phyloP scores from a whole-genome alignment of 2,888 invertebrate species.

The Melitaea athalia region DNA sequence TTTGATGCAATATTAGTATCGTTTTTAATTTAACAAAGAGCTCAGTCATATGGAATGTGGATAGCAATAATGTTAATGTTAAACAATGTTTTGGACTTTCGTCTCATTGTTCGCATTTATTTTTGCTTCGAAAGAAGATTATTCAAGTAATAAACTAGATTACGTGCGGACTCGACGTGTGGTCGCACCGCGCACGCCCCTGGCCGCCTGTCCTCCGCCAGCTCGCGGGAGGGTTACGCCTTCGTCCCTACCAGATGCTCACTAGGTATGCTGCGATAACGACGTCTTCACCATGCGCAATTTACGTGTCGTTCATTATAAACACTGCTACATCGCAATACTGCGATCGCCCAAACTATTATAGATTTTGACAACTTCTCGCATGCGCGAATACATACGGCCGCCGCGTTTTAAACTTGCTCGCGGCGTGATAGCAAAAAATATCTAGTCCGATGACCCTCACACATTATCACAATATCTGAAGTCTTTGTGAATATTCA shows the following conservation, averaged over 20 bases:
- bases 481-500: constrained; percentile 48
- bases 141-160: constrained; percentile 71
- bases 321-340: constrained; percentile 60
- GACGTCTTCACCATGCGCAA: constrained; percentile 57
- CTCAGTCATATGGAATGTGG: constrained; percentile 44
- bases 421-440: constrained; percentile 73
- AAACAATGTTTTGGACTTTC: constrained; percentile 53
- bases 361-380: constrained; percentile 81
- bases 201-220: constrained; percentile 63
- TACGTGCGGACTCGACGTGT: constrained; percentile 69
- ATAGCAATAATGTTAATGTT: constrained; percentile 49
- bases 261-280: constrained; percentile 56
- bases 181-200: constrained; percentile 72
- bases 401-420: constrained; percentile 80
- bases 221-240: constrained; percentile 77
- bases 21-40: constrained; percentile 58
- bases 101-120: constrained; percentile 56
- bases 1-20: constrained; percentile 53
- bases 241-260: constrained; percentile 65
- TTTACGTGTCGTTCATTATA: constrained; percentile 54
- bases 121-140: constrained; percentile 68
- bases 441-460: constrained; percentile 73
- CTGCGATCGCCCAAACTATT: constrained; percentile 72
- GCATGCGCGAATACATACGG: constrained; percentile 81
- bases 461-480: constrained; percentile 54